These are phyloP conservation scores for Morpho achilles DNA, from an alignment of 2,888 invertebrate species.

Conservation along the genomic window DNA sequence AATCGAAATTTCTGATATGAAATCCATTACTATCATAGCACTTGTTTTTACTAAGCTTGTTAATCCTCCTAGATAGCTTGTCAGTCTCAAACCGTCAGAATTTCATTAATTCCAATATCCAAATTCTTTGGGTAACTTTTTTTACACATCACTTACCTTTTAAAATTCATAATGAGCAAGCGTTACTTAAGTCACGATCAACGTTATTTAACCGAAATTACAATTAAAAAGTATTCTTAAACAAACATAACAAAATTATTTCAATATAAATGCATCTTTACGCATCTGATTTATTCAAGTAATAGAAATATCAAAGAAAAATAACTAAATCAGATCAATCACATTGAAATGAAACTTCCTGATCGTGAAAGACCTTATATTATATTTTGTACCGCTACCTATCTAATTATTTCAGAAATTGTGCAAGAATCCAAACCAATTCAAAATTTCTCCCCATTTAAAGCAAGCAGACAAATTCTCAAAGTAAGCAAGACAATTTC, in stretches of 20 bases:
- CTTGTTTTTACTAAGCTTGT: constrained; percentile 19
- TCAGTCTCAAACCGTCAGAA: constrained; percentile 38
- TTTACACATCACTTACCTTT: constrained; percentile 21
- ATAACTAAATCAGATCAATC: constrained; percentile 9
- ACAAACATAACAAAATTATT: background rate
- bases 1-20: constrained; percentile 14
- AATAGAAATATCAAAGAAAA: constrained; percentile 22
- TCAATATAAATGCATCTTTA: no score
- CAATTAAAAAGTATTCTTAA: constrained; percentile 3
- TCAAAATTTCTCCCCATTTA: constrained; percentile 6
- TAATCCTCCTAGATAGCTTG: constrained; percentile 14
- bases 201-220: background rate
- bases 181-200: constrained; percentile 35
- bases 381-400: constrained; percentile 60
- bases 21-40: constrained; percentile 30
- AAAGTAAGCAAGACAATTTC: constrained; percentile 24
- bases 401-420: constrained; percentile 69
- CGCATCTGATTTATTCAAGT: no score
- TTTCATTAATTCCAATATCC: constrained; percentile 20
- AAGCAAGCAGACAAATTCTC: background rate
- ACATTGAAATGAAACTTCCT: constrained; percentile 14
- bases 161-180: constrained; percentile 54
- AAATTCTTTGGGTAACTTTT: constrained; percentile 23
- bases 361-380: constrained; percentile 34
- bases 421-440: constrained; percentile 57